These are phyloP conservation scores for Daboia siamensis DNA, from an alignment of 2,113 vertebrate species.

Conservation along the genomic window DNA sequence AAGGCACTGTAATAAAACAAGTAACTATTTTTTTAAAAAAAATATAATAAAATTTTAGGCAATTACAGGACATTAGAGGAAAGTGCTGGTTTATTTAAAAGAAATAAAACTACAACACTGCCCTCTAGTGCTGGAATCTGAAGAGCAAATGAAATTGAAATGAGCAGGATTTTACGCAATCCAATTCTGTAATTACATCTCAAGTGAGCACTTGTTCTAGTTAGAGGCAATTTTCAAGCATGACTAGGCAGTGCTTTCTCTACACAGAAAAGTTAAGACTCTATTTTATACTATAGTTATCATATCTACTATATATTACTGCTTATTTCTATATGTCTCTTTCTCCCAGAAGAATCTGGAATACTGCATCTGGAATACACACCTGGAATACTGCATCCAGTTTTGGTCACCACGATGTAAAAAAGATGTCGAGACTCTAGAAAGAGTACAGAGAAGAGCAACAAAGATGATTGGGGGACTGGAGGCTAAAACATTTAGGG, in stretches of 20 bases:
- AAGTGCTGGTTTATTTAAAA: neutral
- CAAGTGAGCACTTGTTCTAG: neutral
- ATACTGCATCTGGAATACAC: too few relatives aligned
- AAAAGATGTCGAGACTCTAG: too few relatives aligned
- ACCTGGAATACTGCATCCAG: too few relatives aligned
- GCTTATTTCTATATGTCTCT: neutral
- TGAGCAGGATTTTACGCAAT: neutral
- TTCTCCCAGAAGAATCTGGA: neutral
- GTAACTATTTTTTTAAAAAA: neutral
- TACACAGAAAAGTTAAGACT: neutral
- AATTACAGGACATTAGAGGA: neutral
- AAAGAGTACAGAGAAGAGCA: too few relatives aligned
- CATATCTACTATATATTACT: neutral
- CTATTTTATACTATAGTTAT: neutral
- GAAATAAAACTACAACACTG: conserved; percentile 58
- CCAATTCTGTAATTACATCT: neutral
- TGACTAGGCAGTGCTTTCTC: neutral
- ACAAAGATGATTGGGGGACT: too few relatives aligned
- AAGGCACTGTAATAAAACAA: neutral
- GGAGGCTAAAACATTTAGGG: too few relatives aligned
- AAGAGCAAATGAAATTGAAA: neutral
- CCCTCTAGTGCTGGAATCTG: conserved; percentile 64
- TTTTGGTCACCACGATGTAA: too few relatives aligned
- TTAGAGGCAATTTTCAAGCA: neutral
- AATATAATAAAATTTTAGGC: neutral